Evolutionary conservation across 2,113 vertebrate species (phyloP), one percentile per base, ranked within the genome.

Genomic region (Oostethus manadensis): DNA sequence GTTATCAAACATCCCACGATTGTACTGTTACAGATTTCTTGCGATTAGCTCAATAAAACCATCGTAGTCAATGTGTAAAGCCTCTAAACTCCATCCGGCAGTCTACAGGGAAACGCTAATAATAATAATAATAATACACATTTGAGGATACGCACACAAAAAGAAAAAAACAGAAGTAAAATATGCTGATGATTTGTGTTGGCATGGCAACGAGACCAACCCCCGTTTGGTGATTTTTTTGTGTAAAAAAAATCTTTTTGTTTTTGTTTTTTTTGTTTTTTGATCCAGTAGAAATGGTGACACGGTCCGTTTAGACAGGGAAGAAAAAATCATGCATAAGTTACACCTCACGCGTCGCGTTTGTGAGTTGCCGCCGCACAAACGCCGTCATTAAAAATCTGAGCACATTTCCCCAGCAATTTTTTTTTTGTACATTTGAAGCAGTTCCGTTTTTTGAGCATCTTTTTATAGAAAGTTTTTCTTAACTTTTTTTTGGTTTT

Each of bases 291-390:
- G 58, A 90, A 90, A 90, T 81, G 71, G 69, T 79, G 81, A 48
- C 77, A 80, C 71, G 82, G 86, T 70, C 79, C 80, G 70, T 77
- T 64, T 76, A 81, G 66, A 85, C 79, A 83, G 83, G n/a, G n/a
- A 85, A 87, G 75, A 80, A 89, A 21, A 71, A 66, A 47, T 86
- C 89, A 90, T 91, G 89, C 90, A 89, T 80, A 88, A 88, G 74
- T 89, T 80, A 76, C 73, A 62, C 84, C 78, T 78, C 82, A 76
- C 80, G 70, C 83, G 82, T 82, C 79, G 71, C 83, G 81, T 82
- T 69, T 84, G 67, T 75, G 66, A 78, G 64, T 79, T 71, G 69
- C 46, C 64, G 14, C 38, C 38, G 11, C 14, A 42, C 38, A 42
- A 42, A 55, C 15, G 53, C 35, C 20, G 71, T 85, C 76, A 33